phyloP scores from a whole-genome alignment of 2,113 vertebrate species.

The Ammodytes dubius region DNA sequence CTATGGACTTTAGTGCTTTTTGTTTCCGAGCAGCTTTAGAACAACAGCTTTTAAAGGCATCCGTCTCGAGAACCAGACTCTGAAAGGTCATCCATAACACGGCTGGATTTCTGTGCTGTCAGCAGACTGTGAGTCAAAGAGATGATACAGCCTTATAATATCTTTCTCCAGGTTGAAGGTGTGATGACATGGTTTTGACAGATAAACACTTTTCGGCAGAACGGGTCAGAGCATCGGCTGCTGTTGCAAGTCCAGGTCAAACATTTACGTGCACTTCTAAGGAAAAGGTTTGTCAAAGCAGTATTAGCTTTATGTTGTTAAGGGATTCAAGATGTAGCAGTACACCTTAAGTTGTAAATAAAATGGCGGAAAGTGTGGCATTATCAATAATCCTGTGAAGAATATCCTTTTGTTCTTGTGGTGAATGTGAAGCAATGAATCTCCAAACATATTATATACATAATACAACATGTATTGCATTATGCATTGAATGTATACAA shows the following conservation, averaged over 20 bases:
- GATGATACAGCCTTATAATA: conserved; percentile 11
- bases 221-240: neutral
- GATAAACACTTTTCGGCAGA: neutral
- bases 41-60: conserved; percentile 57
- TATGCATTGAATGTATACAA: no score
- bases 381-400: neutral
- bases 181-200: neutral
- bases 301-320: neutral
- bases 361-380: neutral
- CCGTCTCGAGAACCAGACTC: conserved; percentile 33
- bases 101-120: conserved; percentile 41
- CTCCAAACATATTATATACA: neutral
- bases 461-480: neutral
- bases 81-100: conserved; percentile 40
- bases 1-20: conserved; percentile 39
- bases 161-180: neutral
- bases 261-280: neutral
- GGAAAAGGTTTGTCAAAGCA: neutral
- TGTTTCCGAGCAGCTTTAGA: conserved; percentile 41
- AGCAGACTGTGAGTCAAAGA: conserved; percentile 29
- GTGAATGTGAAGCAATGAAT: neutral
- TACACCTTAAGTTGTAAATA: neutral
- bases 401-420: neutral
- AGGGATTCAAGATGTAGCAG: no score
- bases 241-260: neutral